These are phyloP conservation scores for Macrosteles quadrilineatus DNA, from an alignment of 1,140 invertebrate species.

Conservation along the genomic window DNA sequence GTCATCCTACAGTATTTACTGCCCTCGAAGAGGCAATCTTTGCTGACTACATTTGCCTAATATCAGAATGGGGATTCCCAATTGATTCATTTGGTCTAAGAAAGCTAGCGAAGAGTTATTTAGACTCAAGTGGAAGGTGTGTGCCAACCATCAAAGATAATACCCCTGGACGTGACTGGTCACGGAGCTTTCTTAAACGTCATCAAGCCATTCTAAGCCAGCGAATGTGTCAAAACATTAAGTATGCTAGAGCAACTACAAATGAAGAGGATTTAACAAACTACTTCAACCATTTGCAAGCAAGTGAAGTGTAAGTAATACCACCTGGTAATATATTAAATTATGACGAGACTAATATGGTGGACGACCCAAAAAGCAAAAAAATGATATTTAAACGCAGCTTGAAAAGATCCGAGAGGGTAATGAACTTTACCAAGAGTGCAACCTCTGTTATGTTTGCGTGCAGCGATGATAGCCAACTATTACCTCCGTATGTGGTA, in stretches of 20 bases:
- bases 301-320: too few relatives aligned
- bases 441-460: constrained; percentile 38
- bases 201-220: not conserved
- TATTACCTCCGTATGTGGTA: constrained; percentile 43
- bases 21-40: not conserved
- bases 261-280: not conserved
- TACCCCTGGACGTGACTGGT: not conserved
- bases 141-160: not conserved
- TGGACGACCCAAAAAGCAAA: not conserved
- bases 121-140: constrained; percentile 20
- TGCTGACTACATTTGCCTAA: not conserved
- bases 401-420: not conserved
- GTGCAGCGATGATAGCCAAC: constrained; percentile 38
- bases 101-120: not conserved
- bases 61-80: not conserved
- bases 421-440: not conserved
- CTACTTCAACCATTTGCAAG: not conserved
- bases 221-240: not conserved
- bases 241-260: not conserved
- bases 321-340: not conserved
- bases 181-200: not conserved
- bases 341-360: not conserved
- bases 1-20: not conserved
- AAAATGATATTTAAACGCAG: not conserved
- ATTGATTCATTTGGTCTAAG: not conserved